Evolutionary conservation across 2,888 invertebrate genomes (phyloP).

Genomic region (Argyresthia goedartella): DNA sequence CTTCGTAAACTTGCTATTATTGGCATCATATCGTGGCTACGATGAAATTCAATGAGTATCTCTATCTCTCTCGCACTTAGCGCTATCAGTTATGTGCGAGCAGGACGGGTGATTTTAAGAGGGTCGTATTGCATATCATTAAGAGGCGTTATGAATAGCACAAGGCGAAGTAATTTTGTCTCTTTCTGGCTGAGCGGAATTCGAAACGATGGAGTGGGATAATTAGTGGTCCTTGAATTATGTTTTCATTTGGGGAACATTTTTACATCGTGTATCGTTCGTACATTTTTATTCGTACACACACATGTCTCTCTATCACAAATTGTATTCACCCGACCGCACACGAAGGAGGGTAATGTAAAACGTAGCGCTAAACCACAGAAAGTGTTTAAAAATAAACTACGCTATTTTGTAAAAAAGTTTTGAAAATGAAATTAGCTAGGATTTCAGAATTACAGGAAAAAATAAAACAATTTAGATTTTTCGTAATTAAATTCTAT

Average conservation of each 20-base stretch:
- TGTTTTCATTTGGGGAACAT: constrained; percentile 13
- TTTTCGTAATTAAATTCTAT: too few species aligned
- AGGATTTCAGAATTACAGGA: too few species aligned
- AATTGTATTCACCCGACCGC: too few species aligned
- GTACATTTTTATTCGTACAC: too few species aligned
- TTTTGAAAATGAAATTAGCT: too few species aligned
- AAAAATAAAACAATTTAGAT: too few species aligned
- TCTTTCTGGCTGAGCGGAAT: constrained; percentile 20
- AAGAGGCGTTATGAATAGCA: constrained; percentile 24
- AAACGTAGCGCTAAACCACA: too few species aligned
- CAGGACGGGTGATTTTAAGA: constrained; percentile 25
- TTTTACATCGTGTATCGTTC: neutral
- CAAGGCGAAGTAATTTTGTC: constrained; percentile 17
- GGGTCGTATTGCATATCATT: constrained; percentile 54
- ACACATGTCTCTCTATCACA: too few species aligned
- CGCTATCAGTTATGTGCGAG: constrained; percentile 13
- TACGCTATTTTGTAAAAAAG: too few species aligned
- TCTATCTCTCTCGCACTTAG: constrained; percentile 18
- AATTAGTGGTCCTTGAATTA: constrained; percentile 26
- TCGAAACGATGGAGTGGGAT: constrained; percentile 4
- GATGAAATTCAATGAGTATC: constrained; percentile 9
- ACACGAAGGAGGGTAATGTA: too few species aligned
- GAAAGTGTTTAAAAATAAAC: too few species aligned
- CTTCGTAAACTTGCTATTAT: constrained; percentile 4
- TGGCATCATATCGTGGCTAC: constrained; percentile 5